Percentiles rank a stretch among this genome's conserved stretches.
These are phyloP conservation scores for Morphnarchus princeps DNA, from an alignment of 2,113 vertebrate species.

Conservation along the genomic window DNA sequence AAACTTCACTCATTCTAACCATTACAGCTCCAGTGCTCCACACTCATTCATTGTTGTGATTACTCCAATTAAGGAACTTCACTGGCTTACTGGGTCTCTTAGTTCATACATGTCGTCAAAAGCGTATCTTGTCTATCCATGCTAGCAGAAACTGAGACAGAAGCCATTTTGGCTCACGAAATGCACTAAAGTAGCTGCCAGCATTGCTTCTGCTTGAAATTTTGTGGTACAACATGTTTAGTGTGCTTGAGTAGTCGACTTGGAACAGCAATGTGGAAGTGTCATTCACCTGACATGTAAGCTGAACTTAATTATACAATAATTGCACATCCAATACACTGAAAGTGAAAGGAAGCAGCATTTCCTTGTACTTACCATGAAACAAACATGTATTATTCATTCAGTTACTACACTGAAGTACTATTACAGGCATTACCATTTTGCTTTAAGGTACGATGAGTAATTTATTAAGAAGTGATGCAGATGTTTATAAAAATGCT, in stretches of 20 bases:
- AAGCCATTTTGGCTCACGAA: background rate
- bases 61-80: background rate
- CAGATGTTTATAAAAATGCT: slow-evolving; percentile 19
- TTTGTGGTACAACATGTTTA: background rate
- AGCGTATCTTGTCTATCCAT: background rate
- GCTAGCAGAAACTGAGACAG: background rate
- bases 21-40: background rate
- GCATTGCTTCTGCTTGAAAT: background rate
- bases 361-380: slow-evolving; percentile 2
- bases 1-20: background rate
- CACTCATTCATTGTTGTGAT: background rate
- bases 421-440: slow-evolving; percentile 13
- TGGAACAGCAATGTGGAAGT: background rate
- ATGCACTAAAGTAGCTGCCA: background rate
- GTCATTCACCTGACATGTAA: slow-evolving; percentile 8
- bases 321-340: background rate
- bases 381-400: slow-evolving; percentile 38
- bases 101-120: background rate
- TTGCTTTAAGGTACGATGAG: slow-evolving; percentile 13
- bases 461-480: slow-evolving; percentile 19
- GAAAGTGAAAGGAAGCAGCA: slow-evolving; percentile 14
- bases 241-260: background rate
- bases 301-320: slow-evolving; percentile 28
- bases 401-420: background rate
- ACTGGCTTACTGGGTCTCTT: background rate